These are phyloP conservation scores for Himalopsyche japonica DNA, from an alignment of 2,888 invertebrate species.

Conservation along the genomic window DNA sequence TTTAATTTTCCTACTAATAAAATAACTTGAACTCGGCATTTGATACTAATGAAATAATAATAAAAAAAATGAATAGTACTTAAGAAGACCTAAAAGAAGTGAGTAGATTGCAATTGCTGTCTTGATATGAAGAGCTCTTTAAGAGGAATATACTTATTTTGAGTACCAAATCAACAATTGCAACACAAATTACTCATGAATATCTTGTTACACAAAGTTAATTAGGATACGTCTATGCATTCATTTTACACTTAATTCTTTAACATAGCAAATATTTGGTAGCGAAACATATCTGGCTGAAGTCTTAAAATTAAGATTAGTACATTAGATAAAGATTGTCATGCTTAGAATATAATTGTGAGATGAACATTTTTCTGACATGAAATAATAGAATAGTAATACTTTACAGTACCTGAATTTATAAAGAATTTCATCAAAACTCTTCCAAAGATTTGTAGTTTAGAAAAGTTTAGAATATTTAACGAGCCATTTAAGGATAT, in stretches of 20 bases:
- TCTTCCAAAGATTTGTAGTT: too few relatives aligned
- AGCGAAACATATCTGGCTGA: conserved; percentile 4
- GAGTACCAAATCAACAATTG: neutral
- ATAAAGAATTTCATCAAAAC: too few relatives aligned
- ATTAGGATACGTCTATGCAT: neutral
- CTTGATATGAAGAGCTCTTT: neutral
- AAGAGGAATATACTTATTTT: neutral
- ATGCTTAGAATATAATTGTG: conserved; percentile 12
- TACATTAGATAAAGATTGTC: conserved; percentile 31
- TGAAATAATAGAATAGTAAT: neutral
- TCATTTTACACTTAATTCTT: neutral
- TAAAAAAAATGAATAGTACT: neutral
- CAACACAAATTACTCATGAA: neutral
- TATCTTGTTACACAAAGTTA: neutral
- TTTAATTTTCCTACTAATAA: neutral
- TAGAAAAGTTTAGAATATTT: too few relatives aligned
- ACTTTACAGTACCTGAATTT: too few relatives aligned
- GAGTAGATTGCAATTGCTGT: neutral
- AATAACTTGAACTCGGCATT: neutral
- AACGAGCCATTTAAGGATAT: too few relatives aligned
- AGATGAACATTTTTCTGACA: conserved; percentile 1
- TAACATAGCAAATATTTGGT: conserved; percentile 8
- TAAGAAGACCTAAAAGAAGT: neutral
- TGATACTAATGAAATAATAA: neutral
- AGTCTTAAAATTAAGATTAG: neutral